Base-by-base conservation (phyloP, 2,888 invertebrate genomes). In the Morinoia aosen region DNA sequence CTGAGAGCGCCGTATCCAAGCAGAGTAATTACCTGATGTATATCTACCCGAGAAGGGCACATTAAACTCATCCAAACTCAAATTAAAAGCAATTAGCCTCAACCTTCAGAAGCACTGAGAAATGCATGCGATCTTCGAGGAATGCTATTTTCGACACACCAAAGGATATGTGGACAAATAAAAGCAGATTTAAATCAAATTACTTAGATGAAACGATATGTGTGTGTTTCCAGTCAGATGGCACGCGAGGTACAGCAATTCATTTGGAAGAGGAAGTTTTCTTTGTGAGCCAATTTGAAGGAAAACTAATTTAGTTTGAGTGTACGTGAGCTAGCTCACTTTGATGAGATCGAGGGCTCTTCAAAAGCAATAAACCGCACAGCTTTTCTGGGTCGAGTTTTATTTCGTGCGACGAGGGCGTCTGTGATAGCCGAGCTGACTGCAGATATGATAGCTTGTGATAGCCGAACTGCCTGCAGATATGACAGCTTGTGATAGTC, bases 291-390 rank as follows among this genome's bases (percentile, higher is more conserved):
- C 93, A 93, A 93, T 93, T 48, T 93, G 93, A 56, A 57, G 93
- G 57, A 57, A 57, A 57, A 93, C 93, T 93, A 93, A 93, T 93
- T 93, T 93, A 93, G 93, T 56, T 93, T 56, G 93, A 93, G 93
- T 93, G 93, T 93, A 93, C 57, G 93, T 48, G 93, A 48, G 93
- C 56, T 39, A 93, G 93, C 57, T 57, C 93, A 57, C 93, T 93
- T 93, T 93, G 93, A 93, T 93, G 93, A 93, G 93, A 48, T 93
- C 93, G 57, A 93, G 93, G 93, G 93, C 93, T 33, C 93, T 93
- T 93, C 93, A 93, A 93, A 93, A 93, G 93, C 93, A 93, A 93
- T 93, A 93, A 93, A 56, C 93, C 93, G 93, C 57, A 93, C 58
- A 12, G 57, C 57, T 93, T 57, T 57, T 93, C 93, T 57, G 48